Evolutionary conservation across 2,888 invertebrate species (phyloP), one percentile per base, ranked within the genome.

Genomic region (Euplexia lucipara): DNA sequence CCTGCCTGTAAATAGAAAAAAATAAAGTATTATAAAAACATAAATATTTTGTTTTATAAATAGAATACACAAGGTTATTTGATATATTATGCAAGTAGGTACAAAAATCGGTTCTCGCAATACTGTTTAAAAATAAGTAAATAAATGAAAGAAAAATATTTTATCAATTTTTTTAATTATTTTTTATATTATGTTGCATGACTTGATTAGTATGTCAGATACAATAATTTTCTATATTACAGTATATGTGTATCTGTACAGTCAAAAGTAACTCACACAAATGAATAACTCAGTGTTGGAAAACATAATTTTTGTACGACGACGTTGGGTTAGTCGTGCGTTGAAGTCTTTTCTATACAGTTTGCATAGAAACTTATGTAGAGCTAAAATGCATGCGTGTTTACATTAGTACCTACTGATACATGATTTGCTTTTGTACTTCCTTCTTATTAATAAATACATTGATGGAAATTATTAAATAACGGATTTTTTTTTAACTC

Each of bases 341-440:
- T 92, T 90, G 87, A 88, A 80, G 54, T 92, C 89, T 91, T 90
- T 90, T 86, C 35, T 42, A 72, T 59, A 59, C 67, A 60, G 49
- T 61, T 67, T 58, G 41, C 57, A 60, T 41, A 35, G 12, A 52
- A 16, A 52, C 49, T 48, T 35, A n/a, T 20, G 62, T 35, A 10
- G 30, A 35, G 32, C 42, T 66, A n/a, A n/a, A n/a, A 53, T 14
- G 39, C n/a, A 48, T 44, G 58, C 57, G 14, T 65, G 48, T 69
- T 68, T 65, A 51, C 34, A 64, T 63, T 30, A 37, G 64, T 54
- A 60, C n/a, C n/a, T n/a, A n/a, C n/a, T n/a, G n/a, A n/a, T 47
- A 26, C 16, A 41, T 45, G 18, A 57, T 44, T 51, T 54, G 0
- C 18, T 54, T n/a, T 26, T 22, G 22, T 16, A 65, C 30, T 52